Base-by-base conservation (phyloP, 2,888 invertebrate species). In the Calameuta pallipes region DNA sequence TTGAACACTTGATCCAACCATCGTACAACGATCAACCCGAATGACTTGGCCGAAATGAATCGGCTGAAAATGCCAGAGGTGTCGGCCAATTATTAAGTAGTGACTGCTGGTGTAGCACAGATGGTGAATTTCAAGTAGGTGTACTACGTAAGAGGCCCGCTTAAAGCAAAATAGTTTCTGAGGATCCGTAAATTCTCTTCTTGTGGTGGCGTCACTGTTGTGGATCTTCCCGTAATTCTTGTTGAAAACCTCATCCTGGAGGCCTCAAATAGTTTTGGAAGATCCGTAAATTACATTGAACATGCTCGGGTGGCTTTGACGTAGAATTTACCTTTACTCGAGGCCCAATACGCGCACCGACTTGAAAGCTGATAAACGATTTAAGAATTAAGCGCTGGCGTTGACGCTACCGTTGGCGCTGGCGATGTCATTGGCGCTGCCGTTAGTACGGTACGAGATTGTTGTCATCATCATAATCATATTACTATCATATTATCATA, bases 51-150 rank as follows among this genome's bases (percentile, higher is more conserved):
- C 23, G 41, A 56, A 56, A 56, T 56, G 41, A 56, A 56, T 56
- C 41, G 71, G 71, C 73, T 75, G 71, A 75, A 36, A 78, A 31
- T 41, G 31, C 78, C 75, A 75, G 75, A 78, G 75, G 78, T 78
- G 78, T 78, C 71, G 71, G 78, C 75, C 78, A 78, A 78, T 78
- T 78, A 78, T 75, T 78, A 78, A 75, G 75, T 75, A 75, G 78
- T 41, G 41, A 78, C 75, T 35, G 31, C 68, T 74, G 6, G 41
- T 56, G 41, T 56, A 56, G 41, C 41, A 56, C 41, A 56, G 41
- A 56, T 15, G 23, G 9, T 56, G 23, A 56, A 56, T 56, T 56
- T 56, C 41, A 56, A 56, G 41, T 56, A 56, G 41, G 41, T 56
- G 41, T 56, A 56, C 41, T 15, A 56, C 41, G 41, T 56, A 56